Percentiles rank a stretch among this genome's conserved stretches.
These are phyloP conservation scores for Hylaeus anthracinus DNA, from an alignment of 1,140 invertebrate genomes.

Conservation along the genomic window DNA sequence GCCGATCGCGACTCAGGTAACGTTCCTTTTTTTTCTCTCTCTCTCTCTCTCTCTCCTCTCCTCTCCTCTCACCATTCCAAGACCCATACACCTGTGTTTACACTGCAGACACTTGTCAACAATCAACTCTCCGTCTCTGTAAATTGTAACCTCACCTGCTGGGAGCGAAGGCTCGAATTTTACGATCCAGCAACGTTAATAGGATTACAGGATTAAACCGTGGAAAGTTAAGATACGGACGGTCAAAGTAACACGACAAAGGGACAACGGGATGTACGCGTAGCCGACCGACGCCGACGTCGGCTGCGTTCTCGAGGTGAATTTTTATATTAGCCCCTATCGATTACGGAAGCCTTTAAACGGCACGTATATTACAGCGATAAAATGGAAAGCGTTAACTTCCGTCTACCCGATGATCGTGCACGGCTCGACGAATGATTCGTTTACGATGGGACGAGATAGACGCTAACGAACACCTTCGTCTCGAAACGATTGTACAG, in stretches of 20 bases:
- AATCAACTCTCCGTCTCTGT: slow-evolving; percentile 33
- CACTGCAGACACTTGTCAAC: slow-evolving; percentile 55
- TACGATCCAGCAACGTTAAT: slow-evolving; percentile 61
- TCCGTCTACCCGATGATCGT: not conserved
- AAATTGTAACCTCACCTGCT: slow-evolving; percentile 36
- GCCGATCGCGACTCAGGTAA: slow-evolving; percentile 40
- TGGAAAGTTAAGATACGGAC: slow-evolving; percentile 52
- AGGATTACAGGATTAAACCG: slow-evolving; percentile 67
- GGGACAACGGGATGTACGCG: not conserved
- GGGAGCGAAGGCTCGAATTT: slow-evolving; percentile 52
- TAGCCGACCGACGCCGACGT: not conserved
- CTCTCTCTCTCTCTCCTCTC: not conserved
- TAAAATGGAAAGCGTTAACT: slow-evolving; percentile 22
- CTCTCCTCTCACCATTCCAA: not conserved
- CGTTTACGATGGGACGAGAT: slow-evolving; percentile 5
- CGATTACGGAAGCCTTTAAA: slow-evolving; percentile 34
- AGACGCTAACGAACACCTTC: not conserved
- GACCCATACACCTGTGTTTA: slow-evolving; percentile 63
- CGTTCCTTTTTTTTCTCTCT: slow-evolving; percentile 9
- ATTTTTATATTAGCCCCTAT: slow-evolving; percentile 19
- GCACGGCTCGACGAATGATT: not conserved
- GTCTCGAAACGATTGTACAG: not conserved
- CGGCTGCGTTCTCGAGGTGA: not conserved
- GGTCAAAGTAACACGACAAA: not conserved
- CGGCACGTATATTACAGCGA: not conserved